Evolutionary conservation across 2,888 invertebrate genomes (phyloP), one percentile per base, ranked within the genome.

Genomic region (Pseudococcus jackbeardsleyi): DNA sequence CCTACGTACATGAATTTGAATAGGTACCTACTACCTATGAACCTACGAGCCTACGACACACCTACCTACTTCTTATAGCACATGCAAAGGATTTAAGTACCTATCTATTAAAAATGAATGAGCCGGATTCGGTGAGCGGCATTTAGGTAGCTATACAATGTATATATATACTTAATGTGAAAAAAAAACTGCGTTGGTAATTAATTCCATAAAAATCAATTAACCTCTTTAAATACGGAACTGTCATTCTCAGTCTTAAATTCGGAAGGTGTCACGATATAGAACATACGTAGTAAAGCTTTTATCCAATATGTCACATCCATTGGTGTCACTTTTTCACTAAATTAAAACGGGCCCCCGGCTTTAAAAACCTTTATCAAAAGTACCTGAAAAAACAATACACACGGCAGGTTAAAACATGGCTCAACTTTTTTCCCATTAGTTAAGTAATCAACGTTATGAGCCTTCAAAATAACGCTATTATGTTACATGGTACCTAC

Each of bases 211-310:
- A 77, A 68, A 86, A 86, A 86, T 86, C 39, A 64, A 64, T 59
- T 39, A 86, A 86, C 85, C 85, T 86, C 85, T 86, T 64, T 59
- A 42, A 64, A 64, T 19, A 33, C 59, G 19, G 39, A 59, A 59
- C 39, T 59, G 54, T 42, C 85, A 86, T 59, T 59, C 68, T 64
- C 85, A 86, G 85, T 68, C 19, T 86, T 86, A 86, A 39, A 86
- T n/a, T 86, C 85, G 15, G 85, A 86, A 59, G 85, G 59, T 59
- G 59, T 59, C 39, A 86, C 85, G 12, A 86, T 86, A 59, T 86
- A 86, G 39, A 86, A 86, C 85, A 86, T 64, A 39, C 85, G 85
- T 42, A 86, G 64, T 64, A 59, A 59, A 59, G 33, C 59, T 86
- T 86, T 86, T 64, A 86, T 86, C 85, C 85, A 86, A 42, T 86